Conservation (phyloP, 1,140 invertebrate genomes). For the Goniozus legneri region DNA sequence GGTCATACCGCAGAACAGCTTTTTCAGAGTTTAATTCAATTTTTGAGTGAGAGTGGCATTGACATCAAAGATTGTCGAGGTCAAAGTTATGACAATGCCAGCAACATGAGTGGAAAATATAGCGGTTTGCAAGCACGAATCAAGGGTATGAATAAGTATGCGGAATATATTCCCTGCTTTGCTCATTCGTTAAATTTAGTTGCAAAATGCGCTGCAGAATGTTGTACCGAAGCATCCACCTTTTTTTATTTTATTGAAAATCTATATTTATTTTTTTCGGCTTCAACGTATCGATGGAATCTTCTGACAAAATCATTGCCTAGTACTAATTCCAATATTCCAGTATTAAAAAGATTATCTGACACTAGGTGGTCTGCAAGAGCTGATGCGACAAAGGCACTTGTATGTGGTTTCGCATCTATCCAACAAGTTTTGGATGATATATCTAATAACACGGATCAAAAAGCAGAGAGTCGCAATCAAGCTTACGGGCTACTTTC, state of each 20-base stretch:
- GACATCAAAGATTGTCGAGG: conserved; percentile 33
- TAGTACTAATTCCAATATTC: background rate
- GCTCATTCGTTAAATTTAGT: conserved; percentile 35
- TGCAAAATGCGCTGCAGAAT: conserved; percentile 17
- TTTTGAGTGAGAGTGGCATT: conserved; percentile 24
- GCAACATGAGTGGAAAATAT: conserved; percentile 36
- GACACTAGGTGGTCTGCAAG: conserved; percentile 3
- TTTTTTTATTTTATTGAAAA: conserved; percentile 18
- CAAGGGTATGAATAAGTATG: conserved; percentile 22
- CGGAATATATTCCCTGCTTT: conserved; percentile 26
- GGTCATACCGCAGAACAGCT: conserved; percentile 27
- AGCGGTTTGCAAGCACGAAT: conserved; percentile 30
- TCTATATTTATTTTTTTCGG: conserved; percentile 23
- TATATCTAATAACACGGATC: background rate
- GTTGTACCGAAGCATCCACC: conserved; percentile 10
- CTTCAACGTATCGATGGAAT: conserved; percentile 13
- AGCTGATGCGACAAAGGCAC: background rate
- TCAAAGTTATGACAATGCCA: conserved; percentile 39
- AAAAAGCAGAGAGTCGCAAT: conserved; percentile 11
- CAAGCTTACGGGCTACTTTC: conserved; percentile 17
- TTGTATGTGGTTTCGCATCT: conserved; percentile 4
- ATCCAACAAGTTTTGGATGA: conserved; percentile 5
- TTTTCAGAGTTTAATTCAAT: conserved; percentile 21
- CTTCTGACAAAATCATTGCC: conserved; percentile 10
- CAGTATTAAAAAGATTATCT: conserved; percentile 2